These are phyloP conservation scores for Cygnus olor DNA, from an alignment of 2,797 vertebrate genomes.

Conservation along the genomic window DNA sequence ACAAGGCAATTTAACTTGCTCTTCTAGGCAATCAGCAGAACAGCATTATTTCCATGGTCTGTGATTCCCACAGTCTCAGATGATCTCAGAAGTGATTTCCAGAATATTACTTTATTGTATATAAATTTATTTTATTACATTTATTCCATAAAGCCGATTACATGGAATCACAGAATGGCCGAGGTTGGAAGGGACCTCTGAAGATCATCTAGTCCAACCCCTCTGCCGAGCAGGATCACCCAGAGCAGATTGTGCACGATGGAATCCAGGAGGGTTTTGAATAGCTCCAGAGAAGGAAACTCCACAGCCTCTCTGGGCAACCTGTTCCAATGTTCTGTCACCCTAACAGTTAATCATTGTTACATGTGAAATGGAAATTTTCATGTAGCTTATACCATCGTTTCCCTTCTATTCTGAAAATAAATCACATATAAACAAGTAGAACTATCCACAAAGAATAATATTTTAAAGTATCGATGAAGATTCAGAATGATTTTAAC, in stretches of 20 bases:
- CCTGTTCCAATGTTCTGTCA: no score
- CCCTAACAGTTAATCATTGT: not conserved
- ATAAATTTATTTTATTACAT: not conserved
- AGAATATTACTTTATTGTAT: not conserved
- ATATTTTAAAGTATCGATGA: not conserved
- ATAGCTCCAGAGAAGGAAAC: no score
- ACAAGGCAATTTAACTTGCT: not conserved
- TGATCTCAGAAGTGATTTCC: not conserved
- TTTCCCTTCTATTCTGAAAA: not conserved
- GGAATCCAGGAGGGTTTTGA: no score
- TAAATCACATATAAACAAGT: not conserved
- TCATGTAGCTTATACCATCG: not conserved
- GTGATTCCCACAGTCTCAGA: not conserved
- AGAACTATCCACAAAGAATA: not conserved
- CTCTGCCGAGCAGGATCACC: no score
- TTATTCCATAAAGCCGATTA: not conserved
- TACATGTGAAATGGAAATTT: fast-evolving
- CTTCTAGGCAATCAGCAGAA: not conserved
- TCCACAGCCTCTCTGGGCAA: no score
- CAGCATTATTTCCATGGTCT: not conserved
- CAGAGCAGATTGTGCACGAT: no score
- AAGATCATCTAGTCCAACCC: no score
- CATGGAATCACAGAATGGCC: no score
- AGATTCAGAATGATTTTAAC: not conserved
- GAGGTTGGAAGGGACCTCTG: no score